Evolutionary conservation across 2,888 invertebrate genomes (phyloP).

Genomic region (Synanthedon formicaeformis): DNA sequence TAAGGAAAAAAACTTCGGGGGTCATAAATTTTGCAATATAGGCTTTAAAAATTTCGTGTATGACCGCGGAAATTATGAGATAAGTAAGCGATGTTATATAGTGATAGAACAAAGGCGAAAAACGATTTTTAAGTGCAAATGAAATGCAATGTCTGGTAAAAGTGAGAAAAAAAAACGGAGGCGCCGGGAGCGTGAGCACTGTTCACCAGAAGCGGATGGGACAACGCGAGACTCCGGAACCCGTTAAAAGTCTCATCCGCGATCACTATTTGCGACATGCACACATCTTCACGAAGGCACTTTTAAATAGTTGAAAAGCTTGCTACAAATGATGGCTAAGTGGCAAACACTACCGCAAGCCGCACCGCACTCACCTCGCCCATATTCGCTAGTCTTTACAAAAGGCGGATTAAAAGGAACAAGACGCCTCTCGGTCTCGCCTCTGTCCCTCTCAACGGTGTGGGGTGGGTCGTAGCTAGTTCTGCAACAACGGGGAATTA

Average conservation of each 20-base stretch:
- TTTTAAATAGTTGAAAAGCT: slow-evolving; percentile 25
- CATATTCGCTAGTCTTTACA: slow-evolving; percentile 65
- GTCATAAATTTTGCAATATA: too few species aligned
- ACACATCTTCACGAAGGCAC: slow-evolving; percentile 56
- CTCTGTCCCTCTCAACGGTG: slow-evolving; percentile 57
- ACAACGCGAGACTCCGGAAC: slow-evolving; percentile 7
- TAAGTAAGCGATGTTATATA: background rate
- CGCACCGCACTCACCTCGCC: slow-evolving; percentile 68
- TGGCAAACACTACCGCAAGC: slow-evolving; percentile 61
- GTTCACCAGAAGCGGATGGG: slow-evolving; percentile 24
- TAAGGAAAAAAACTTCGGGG: too few species aligned
- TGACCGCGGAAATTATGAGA: background rate
- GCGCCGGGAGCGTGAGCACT: slow-evolving; percentile 32
- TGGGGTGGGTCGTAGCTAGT: slow-evolving; percentile 63
- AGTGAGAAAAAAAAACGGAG: slow-evolving; percentile 21
- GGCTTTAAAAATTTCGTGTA: background rate
- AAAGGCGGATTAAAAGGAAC: slow-evolving; percentile 63
- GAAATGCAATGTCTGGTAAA: slow-evolving; percentile 29
- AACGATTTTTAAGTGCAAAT: slow-evolving; percentile 8
- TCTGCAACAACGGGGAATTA: slow-evolving; percentile 67
- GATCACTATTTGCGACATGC: slow-evolving; percentile 53
- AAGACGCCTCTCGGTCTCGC: slow-evolving; percentile 63
- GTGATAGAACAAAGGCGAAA: slow-evolving; percentile 32
- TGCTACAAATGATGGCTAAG: slow-evolving; percentile 45
- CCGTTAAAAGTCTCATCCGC: slow-evolving; percentile 28